These are phyloP conservation scores for Hoplostethus atlanticus DNA, from an alignment of 2,797 vertebrate genomes.

Conservation along the genomic window DNA sequence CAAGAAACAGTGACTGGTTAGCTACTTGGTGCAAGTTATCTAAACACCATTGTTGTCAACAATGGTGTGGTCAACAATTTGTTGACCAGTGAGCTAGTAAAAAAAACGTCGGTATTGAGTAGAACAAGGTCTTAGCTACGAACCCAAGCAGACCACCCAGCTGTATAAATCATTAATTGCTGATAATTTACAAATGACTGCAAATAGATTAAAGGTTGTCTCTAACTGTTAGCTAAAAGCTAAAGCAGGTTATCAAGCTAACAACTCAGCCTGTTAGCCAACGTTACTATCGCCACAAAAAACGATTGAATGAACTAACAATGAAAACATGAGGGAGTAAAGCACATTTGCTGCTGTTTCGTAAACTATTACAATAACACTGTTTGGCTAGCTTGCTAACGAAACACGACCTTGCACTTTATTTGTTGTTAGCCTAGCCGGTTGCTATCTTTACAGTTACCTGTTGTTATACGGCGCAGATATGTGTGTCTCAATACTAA, in stretches of 20 bases:
- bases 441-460: not conserved
- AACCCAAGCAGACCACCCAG: no score
- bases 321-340: not conserved
- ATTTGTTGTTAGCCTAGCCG: slow-evolving; percentile 52
- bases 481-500: no score
- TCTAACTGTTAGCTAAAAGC: not conserved
- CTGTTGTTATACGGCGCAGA: no score
- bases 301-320: not conserved
- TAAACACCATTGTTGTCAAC: no score
- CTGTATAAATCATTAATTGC: rapidly evolving
- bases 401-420: no score
- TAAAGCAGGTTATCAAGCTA: slow-evolving; percentile 36
- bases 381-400: no score
- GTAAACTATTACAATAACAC: no score
- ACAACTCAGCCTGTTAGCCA: slow-evolving; percentile 6
- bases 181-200: rapidly evolving
- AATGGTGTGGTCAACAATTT: no score
- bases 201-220: rapidly evolving
- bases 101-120: no score
- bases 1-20: not conserved
- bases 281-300: not conserved
- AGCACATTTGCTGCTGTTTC: not conserved
- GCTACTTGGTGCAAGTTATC: not conserved
- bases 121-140: no score
- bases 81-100: no score